Evolutionary conservation across 2,797 vertebrate species (phyloP).

Genomic region (Brachymystax lenok): DNA sequence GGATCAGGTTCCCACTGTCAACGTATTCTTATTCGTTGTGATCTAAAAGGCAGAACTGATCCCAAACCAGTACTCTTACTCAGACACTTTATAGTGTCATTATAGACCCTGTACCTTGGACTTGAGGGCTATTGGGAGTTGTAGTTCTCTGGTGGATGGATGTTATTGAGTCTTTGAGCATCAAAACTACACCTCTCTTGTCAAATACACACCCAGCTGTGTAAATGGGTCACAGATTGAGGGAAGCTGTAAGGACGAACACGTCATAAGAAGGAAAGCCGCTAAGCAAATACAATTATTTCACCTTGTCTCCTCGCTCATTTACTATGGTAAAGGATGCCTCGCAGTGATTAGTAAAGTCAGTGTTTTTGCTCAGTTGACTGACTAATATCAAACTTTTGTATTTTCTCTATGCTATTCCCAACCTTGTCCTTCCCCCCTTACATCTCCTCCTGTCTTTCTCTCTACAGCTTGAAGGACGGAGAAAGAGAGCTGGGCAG

Average conservation of each 20-base stretch:
- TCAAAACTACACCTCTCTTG: conserved; percentile 41
- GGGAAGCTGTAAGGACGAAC: conserved; percentile 48
- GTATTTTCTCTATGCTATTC: conserved; percentile 12
- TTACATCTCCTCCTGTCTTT: conserved; percentile 39
- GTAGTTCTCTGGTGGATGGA: conserved; percentile 44
- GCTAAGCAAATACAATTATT: conserved; percentile 49
- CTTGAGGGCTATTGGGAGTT: conserved; percentile 25
- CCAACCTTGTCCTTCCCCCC: neutral
- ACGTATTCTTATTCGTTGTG: neutral
- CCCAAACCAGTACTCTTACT: neutral
- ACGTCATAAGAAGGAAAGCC: conserved; percentile 56
- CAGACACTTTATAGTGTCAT: neutral
- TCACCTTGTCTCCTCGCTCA: conserved; percentile 31
- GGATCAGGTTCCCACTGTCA: neutral
- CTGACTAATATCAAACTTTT: conserved; percentile 51
- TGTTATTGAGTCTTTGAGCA: conserved; percentile 44
- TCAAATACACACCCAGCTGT: conserved; percentile 44
- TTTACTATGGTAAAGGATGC: conserved; percentile 38
- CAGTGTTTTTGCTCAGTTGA: conserved; percentile 44
- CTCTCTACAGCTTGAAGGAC: conserved; percentile 70
- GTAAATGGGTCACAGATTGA: conserved; percentile 66
- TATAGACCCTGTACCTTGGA: conserved; percentile 31
- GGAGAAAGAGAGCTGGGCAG: conserved; percentile 73
- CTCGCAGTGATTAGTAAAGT: conserved; percentile 17
- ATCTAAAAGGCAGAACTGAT: neutral